Percentiles rank a stretch among this genome's conserved stretches.
phyloP scores from a whole-genome alignment of 2,797 vertebrate genomes.

The Sternarchorhynchus goeldii region DNA sequence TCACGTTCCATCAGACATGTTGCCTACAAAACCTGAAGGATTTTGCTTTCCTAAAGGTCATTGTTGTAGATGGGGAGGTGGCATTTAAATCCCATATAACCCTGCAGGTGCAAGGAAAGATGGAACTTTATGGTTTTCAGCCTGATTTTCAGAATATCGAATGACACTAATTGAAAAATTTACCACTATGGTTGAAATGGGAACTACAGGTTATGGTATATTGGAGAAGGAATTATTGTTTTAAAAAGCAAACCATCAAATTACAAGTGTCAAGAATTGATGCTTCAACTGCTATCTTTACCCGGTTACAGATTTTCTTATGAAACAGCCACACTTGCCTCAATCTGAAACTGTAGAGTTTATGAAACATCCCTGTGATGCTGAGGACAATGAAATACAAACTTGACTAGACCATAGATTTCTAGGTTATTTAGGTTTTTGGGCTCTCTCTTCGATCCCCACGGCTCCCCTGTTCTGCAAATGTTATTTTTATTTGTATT shows the following conservation, averaged over 20 bases:
- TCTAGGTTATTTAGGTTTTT: background rate
- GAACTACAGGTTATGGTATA: constrained; percentile 16
- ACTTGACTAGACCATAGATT: background rate
- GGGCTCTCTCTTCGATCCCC: background rate
- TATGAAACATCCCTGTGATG: background rate
- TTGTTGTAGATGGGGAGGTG: constrained; percentile 24
- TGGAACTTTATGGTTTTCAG: constrained; percentile 7
- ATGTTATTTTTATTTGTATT: no score
- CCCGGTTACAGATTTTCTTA: constrained; percentile 6
- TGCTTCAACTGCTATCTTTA: background rate
- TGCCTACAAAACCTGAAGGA: background rate
- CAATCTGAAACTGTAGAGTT: constrained; percentile 1
- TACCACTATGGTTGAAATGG: constrained; percentile 23
- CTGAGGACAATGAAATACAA: background rate
- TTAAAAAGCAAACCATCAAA: background rate
- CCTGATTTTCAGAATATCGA: constrained; percentile 4
- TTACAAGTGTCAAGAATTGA: background rate
- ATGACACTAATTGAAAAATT: constrained; percentile 20
- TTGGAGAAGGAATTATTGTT: constrained; percentile 4
- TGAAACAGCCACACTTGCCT: background rate
- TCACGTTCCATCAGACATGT: constrained; percentile 26
- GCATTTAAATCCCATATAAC: constrained; percentile 33
- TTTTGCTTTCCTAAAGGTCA: constrained; percentile 35
- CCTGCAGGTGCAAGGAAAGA: background rate
- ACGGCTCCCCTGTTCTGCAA: background rate